phyloP scores from a whole-genome alignment of 1,140 invertebrate species.

The Drosophila albomicans region DNA sequence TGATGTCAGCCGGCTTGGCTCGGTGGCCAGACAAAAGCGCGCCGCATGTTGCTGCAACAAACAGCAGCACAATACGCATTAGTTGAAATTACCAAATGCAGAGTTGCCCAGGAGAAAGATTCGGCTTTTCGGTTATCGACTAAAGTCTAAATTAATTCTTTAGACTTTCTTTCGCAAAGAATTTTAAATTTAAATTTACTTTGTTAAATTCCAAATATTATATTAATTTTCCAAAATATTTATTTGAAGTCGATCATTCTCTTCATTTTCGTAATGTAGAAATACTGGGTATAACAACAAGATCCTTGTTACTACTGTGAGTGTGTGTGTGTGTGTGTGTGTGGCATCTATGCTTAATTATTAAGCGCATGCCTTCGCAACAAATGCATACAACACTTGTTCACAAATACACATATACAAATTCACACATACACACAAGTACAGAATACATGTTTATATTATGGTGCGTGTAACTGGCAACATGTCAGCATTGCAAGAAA shows the following conservation, averaged over 20 bases:
- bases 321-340: slow-evolving; percentile 23
- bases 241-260: background rate
- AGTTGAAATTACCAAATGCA: background rate
- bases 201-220: background rate
- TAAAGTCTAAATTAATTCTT: no score
- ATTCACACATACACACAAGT: background rate
- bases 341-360: slow-evolving; percentile 73
- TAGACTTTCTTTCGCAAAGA: no score
- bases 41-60: slow-evolving; percentile 65
- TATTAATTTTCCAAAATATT: background rate
- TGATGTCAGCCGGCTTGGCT: slow-evolving; percentile 30
- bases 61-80: slow-evolving; percentile 29
- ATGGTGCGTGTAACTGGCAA: slow-evolving; percentile 23
- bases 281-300: slow-evolving; percentile 18
- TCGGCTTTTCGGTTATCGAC: no score
- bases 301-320: slow-evolving; percentile 7
- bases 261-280: background rate
- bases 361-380: slow-evolving; percentile 39
- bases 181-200: no score
- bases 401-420: background rate
- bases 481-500: slow-evolving; percentile 28
- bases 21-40: slow-evolving; percentile 40
- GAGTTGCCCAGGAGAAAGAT: background rate
- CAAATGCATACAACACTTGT: slow-evolving; percentile 47
- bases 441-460: background rate